Base-by-base conservation (phyloP, 2,888 invertebrate species). In the Drosophila siamana region DNA sequence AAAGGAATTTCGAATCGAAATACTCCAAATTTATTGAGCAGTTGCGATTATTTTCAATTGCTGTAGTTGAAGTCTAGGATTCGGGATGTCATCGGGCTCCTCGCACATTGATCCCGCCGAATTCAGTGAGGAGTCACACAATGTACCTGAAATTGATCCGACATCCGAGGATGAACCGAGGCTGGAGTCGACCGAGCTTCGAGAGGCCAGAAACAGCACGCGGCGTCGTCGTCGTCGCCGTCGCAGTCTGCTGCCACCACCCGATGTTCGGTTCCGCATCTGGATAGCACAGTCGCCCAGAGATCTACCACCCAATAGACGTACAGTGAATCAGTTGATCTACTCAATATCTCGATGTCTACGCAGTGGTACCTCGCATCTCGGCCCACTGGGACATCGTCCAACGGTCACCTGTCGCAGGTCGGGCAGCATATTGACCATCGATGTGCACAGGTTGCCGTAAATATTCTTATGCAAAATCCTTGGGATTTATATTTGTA, bases 81-180 rank as follows among this genome's bases (percentile, higher is more conserved):
- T 19, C 24, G 51, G 15, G 15, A 71, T 71, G 70, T 70, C 71
- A 1, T 41, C 64, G 4, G 70, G 59, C 7, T 70, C 70, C 44
- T 70, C 70, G 11, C 50, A 22, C n/a, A 50, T 71, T 6, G 70
- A 71, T 41, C 70, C 70, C 36, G 7, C 0, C 7, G 70, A 71
- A 24, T 64, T 69, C 5, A 63, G 68, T 13, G 69, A 52, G 15
- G 1, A 0, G 1, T 11, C 13, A 0, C 33, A 0, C 8, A 44
- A 63, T 16, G 43, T 2, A n/a, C 11, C 15, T n/a, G 38, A 38
- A 3, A n/a, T 6, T 4, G 0, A 7, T 3, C 8, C 16, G 6
- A 16, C 1, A 0, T 4, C 13, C 4, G 30, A 43, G 0, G 51
- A n/a, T 9, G 36, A 33, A 1, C 11, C 13, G 7, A 4, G 1